Conservation (phyloP, 2,113 vertebrate genomes). For the Lipophrys pholis region DNA sequence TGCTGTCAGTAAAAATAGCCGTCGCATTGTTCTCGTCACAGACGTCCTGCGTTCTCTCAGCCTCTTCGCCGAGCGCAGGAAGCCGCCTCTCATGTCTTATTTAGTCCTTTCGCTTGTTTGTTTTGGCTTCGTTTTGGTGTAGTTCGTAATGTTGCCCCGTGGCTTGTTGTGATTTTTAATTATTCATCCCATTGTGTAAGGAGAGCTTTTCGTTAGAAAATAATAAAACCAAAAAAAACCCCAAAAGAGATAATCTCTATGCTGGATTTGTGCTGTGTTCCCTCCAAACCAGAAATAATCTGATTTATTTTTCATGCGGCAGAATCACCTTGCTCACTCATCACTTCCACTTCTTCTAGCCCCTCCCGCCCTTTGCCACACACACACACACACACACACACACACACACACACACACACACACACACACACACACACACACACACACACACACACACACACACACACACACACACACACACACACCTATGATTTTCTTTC, state of each 20-base stretch:
- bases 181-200: conserved; percentile 31
- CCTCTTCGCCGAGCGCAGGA: conserved; percentile 60
- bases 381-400: conserved; percentile 8
- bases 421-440: too few species aligned
- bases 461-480: conserved; percentile 29
- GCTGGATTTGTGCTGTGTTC: conserved; percentile 26
- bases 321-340: conserved; percentile 50
- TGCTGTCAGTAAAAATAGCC: conserved; percentile 80
- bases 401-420: conserved; percentile 11
- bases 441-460: conserved; percentile 1
- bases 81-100: conserved; percentile 65
- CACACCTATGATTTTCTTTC: conserved; percentile 60
- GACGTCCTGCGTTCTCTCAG: conserved; percentile 49
- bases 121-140: conserved; percentile 28
- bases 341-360: conserved; percentile 25
- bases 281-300: conserved; percentile 43
- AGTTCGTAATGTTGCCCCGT: background rate
- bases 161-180: conserved; percentile 40
- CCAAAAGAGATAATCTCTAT: conserved; percentile 35
- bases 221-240: background rate
- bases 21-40: conserved; percentile 67
- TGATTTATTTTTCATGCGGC: conserved; percentile 57
- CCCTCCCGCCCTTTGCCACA: background rate
- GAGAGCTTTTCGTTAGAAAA: background rate
- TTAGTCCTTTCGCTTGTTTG: conserved; percentile 51